Base-by-base conservation (phyloP, 2,797 vertebrate genomes). In the Clarias fuscus region DNA sequence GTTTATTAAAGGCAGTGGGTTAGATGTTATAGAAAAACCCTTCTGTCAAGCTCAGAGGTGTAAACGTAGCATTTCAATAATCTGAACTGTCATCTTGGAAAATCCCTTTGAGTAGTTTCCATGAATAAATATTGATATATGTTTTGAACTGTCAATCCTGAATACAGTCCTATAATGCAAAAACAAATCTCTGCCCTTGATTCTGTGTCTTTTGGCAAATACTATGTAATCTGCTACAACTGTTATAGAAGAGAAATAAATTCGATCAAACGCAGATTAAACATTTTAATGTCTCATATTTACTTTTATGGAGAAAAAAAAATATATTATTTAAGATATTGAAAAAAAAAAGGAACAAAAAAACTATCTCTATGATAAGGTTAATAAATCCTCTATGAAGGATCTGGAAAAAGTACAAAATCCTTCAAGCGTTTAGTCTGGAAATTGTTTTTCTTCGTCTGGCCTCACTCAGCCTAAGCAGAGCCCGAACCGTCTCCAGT, bases 401-500 rank as follows among this genome's bases (percentile, higher is more conserved):
- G 59, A 65, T 7, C 22, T 86, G 71, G 61, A 86, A 67, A 67
- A 59, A 17, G 37, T 67, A 43, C 75, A 82, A 77, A 58, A 61
- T 83, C 71, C 13, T 30, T 83, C 33, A 30, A 37, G 48, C 81
- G 17, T 71, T 59, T 43, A 84, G 70, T 72, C 56, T 71, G 72
- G 82, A 72, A 72, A 37, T 58, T 70, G 65, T 84, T 84, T 73
- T 77, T 43, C 59, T 43, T 48, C 5, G 58, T 84, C 71, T 85
- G 78, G 72, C 17, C 33, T 79, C 58, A 80, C 64, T 56, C 79
- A 76, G 27, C 37, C 76, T 48, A 59, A 85, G 88, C 90, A 86
- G 78, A 90, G 84, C 87, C 83, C 86, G 86, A 84, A 86, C 89
- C 91, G 83, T 90, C 91, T 91, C 91, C 88, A 89, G 88, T 33